A percentile compares a stretch with the other conserved stretches of the same genome.
Evolutionary conservation across 1,140 invertebrate genomes (phyloP).

Genomic region (Stegodyphus mimosarum): DNA sequence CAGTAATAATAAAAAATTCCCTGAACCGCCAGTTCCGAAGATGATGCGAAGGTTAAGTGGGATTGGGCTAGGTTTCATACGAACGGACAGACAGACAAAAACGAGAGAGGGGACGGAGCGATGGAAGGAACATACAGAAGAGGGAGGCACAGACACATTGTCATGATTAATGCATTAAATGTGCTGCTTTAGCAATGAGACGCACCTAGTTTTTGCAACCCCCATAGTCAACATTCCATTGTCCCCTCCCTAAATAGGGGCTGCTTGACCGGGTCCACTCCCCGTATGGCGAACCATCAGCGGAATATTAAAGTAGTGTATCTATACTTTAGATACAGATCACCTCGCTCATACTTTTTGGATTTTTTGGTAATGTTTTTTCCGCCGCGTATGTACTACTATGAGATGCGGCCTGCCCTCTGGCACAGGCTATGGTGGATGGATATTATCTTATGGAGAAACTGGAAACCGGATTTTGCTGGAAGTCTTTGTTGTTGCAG

Average conservation of each 20-base stretch:
- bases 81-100: slow-evolving; percentile 25
- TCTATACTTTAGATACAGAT: slow-evolving; percentile 50
- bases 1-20: slow-evolving; percentile 1
- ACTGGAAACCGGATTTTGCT: slow-evolving; percentile 43
- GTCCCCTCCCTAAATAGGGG: slow-evolving; percentile 56
- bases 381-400: slow-evolving; percentile 8
- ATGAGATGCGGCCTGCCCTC: slow-evolving; percentile 32
- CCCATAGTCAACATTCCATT: slow-evolving; percentile 57
- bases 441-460: slow-evolving; percentile 44
- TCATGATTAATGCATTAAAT: slow-evolving; percentile 58
- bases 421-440: slow-evolving; percentile 22
- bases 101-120: background rate
- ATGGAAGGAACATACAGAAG: slow-evolving; percentile 20
- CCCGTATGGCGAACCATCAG: slow-evolving; percentile 33
- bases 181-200: slow-evolving; percentile 52
- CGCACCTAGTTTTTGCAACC: slow-evolving; percentile 55
- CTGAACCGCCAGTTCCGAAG: background rate
- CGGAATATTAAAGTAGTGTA: slow-evolving; percentile 54
- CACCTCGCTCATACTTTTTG: slow-evolving; percentile 38
- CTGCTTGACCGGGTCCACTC: slow-evolving; percentile 55
- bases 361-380: background rate
- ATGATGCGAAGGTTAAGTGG: slow-evolving; percentile 39
- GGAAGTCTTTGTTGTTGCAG: background rate
- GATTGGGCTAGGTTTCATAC: slow-evolving; percentile 6
- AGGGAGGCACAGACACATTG: slow-evolving; percentile 50